These are phyloP conservation scores for Ophiodon elongatus DNA, from an alignment of 2,113 vertebrate genomes.

Conservation along the genomic window DNA sequence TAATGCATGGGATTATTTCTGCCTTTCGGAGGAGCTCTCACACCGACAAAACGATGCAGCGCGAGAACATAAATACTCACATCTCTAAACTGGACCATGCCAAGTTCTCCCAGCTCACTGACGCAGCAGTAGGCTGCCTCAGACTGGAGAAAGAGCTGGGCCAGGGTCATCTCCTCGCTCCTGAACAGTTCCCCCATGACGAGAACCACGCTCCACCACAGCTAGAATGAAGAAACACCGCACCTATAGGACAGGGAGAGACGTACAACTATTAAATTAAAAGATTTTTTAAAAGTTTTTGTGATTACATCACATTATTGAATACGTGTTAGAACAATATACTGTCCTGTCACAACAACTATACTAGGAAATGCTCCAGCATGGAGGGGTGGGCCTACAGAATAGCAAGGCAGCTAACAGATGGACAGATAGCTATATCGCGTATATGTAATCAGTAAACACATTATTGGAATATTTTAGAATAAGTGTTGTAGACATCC, in stretches of 20 bases:
- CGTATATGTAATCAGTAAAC: neutral
- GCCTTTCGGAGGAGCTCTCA: neutral
- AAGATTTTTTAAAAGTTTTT: neutral
- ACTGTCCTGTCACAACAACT: neutral
- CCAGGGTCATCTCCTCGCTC: conserved; percentile 96
- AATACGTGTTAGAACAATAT: neutral
- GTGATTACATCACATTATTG: too few species aligned
- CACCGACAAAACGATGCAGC: neutral
- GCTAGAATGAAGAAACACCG: neutral
- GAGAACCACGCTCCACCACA: conserved; percentile 15
- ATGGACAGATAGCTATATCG: neutral
- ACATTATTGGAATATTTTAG: neutral
- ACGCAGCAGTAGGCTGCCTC: conserved; percentile 97
- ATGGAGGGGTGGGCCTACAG: neutral
- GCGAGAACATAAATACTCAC: conserved; percentile 82
- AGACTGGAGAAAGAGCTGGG: conserved; percentile 95
- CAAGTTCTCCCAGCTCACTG: conserved; percentile 95
- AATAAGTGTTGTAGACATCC: neutral
- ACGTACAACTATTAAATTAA: neutral
- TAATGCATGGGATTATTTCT: neutral
- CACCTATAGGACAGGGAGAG: neutral
- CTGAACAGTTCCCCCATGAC: conserved; percentile 95
- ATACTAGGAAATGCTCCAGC: neutral
- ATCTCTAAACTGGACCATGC: conserved; percentile 96
- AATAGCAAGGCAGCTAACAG: neutral